Conservation (phyloP, 2,888 invertebrate genomes). For the Synergus gifuensis region DNA sequence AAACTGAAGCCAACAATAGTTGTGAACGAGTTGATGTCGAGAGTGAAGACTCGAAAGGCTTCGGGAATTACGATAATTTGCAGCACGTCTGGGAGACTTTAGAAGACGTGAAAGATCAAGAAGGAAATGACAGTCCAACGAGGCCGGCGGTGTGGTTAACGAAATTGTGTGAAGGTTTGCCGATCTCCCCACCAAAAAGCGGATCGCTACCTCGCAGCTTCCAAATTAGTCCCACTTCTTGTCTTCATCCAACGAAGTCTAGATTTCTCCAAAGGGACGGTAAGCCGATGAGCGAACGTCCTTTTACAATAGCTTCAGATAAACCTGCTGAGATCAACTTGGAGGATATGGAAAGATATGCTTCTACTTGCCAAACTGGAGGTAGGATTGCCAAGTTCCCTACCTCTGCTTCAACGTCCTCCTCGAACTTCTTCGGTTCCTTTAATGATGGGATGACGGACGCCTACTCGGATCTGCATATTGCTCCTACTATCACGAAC, state of each 20-base stretch:
- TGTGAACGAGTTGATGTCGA: constrained; percentile 53
- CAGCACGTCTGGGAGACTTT: constrained; percentile 75
- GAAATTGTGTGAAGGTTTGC: constrained; percentile 83
- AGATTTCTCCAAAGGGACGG: constrained; percentile 81
- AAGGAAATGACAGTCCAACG: constrained; percentile 79
- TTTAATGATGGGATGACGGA: constrained; percentile 77
- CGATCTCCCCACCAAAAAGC: constrained; percentile 84
- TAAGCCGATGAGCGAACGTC: constrained; percentile 83
- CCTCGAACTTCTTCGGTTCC: constrained; percentile 81
- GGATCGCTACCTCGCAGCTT: constrained; percentile 90
- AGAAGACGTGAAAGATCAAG: constrained; percentile 60
- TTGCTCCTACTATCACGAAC: constrained; percentile 74
- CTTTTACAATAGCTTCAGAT: constrained; percentile 86
- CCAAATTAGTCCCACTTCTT: constrained; percentile 81
- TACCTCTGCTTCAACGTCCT: constrained; percentile 78
- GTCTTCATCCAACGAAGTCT: constrained; percentile 75
- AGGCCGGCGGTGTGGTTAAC: constrained; percentile 86
- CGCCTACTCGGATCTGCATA: constrained; percentile 77
- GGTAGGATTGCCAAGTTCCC: constrained; percentile 74
- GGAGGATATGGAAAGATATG: constrained; percentile 83
- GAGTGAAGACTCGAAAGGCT: constrained; percentile 76
- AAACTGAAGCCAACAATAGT: constrained; percentile 41
- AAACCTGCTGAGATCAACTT: constrained; percentile 84
- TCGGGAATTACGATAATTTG: constrained; percentile 82
- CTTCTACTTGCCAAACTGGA: constrained; percentile 71